A percentile compares a stretch with the other conserved stretches of the same genome.
phyloP scores from a whole-genome alignment of 2,797 vertebrate species.

The Ispidina lecontei region DNA sequence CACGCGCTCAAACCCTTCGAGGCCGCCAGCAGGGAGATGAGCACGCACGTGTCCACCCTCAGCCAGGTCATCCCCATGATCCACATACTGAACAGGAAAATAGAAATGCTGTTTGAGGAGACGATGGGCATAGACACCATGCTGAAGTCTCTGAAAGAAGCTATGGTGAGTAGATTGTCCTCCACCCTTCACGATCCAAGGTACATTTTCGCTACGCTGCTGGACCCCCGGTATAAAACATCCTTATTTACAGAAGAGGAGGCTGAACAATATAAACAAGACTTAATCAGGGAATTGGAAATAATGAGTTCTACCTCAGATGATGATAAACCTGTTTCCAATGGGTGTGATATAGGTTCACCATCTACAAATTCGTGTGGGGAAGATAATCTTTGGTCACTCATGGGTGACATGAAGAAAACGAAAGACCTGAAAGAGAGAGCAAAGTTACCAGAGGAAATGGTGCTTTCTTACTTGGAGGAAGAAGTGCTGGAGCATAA shows the following conservation, averaged over 20 bases:
- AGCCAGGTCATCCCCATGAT: slow-evolving; percentile 98
- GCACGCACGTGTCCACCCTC: slow-evolving; percentile 89
- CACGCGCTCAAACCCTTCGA: slow-evolving; percentile 95
- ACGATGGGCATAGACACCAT: slow-evolving; percentile 98
- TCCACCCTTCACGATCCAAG: slow-evolving; percentile 89
- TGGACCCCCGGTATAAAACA: slow-evolving; percentile 96
- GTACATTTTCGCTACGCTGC: slow-evolving; percentile 93
- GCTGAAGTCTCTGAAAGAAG: slow-evolving; percentile 93
- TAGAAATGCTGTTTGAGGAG: slow-evolving; percentile 95
- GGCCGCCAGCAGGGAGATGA: slow-evolving; percentile 94
- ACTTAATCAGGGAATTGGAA: slow-evolving; percentile 94
- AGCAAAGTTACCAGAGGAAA: slow-evolving; percentile 88
- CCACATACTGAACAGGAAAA: slow-evolving; percentile 94
- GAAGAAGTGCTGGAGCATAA: slow-evolving; percentile 98
- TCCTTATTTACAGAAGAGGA: slow-evolving; percentile 96
- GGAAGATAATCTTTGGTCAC: slow-evolving; percentile 92
- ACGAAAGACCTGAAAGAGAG: slow-evolving; percentile 86
- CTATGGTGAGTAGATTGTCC: slow-evolving; percentile 92
- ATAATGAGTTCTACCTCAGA: slow-evolving; percentile 90
- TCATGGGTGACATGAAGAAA: slow-evolving; percentile 91
- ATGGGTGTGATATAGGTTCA: slow-evolving; percentile 83
- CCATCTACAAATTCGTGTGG: slow-evolving; percentile 77
- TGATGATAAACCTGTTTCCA: slow-evolving; percentile 81
- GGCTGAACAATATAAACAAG: slow-evolving; percentile 92
- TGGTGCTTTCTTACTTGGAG: slow-evolving; percentile 94